These are phyloP conservation scores for Cantharis lateralis DNA, from an alignment of 2,888 invertebrate genomes.

Conservation along the genomic window DNA sequence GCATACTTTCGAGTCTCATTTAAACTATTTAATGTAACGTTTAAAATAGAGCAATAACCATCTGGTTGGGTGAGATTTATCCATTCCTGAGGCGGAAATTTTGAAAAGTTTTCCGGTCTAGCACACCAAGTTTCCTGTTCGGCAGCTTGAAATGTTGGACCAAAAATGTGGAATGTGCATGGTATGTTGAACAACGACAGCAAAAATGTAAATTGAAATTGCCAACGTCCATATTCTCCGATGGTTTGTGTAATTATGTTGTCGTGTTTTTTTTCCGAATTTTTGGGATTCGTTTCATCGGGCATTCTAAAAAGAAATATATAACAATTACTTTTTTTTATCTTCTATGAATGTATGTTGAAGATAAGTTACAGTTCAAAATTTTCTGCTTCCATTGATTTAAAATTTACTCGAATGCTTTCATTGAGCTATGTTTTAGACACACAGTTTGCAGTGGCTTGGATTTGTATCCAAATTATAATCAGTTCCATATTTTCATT, in stretches of 20 bases:
- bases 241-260: constrained; percentile 71
- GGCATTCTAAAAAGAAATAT: constrained; percentile 26
- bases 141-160: constrained; percentile 74
- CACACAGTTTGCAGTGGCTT: background rate
- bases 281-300: constrained; percentile 4
- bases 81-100: constrained; percentile 64
- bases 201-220: constrained; percentile 73
- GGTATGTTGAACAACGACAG: constrained; percentile 78
- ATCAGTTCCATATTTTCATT: background rate
- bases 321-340: background rate
- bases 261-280: constrained; percentile 56
- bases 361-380: background rate
- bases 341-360: too few relatives aligned
- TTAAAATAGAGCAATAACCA: constrained; percentile 62
- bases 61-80: constrained; percentile 68
- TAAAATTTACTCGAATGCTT: background rate
- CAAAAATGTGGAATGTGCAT: constrained; percentile 80
- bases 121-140: constrained; percentile 73
- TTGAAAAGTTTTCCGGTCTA: constrained; percentile 61
- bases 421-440: background rate
- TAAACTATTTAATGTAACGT: constrained; percentile 52
- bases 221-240: constrained; percentile 79
- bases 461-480: background rate
- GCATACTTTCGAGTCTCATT: constrained; percentile 31
- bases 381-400: background rate